Base-by-base conservation (phyloP, 2,113 vertebrate genomes). In the Oenanthe melanoleuca region DNA sequence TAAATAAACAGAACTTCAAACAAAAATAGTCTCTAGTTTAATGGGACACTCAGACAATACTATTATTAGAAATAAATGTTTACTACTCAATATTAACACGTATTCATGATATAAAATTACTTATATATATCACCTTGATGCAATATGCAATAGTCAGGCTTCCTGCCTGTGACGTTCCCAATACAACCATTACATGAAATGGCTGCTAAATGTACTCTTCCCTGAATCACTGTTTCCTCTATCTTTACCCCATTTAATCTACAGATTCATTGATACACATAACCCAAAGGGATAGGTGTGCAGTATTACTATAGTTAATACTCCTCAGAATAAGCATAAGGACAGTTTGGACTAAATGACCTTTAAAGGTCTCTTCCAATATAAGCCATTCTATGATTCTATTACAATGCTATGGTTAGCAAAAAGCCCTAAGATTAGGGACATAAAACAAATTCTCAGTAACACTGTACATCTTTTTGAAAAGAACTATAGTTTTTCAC, bases 401-500 rank as follows among this genome's bases (percentile, higher is more conserved):
- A 12, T 18, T 21, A 42, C 24, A 75, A 38, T 0, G 0, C 25
- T 33, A 55, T 1, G 0, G 31, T 38, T 44, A 34, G 16, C 11
- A 8, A 77, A 91, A 86, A 67, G 29, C 16, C 5, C 0, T 37
- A 78, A 74, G 13, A 71, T 49, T 13, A 80, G 19, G 26, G 34
- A 78, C 34, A 47, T 10, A 75, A 81, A 74, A 42, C 6, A 81
- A 88, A 37, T 61, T 61, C 34, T 50, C 21, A 29, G 34, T 33
- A 63, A 67, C 2, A 3, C 2, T 11, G 19, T 4, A 18, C 2
- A 12, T 9, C 2, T 47, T 77, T 83, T 66, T 38, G 11, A 52
- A 65, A 89, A 79, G 2, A 89, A 40, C 20, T 88, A 16, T 8
- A 47, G 29, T 13, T 80, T 78, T 47, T 71, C 11, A 67, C 21